Percentiles rank a stretch among this genome's conserved stretches.
phyloP scores from a whole-genome alignment of 2,113 vertebrate genomes.

The Pimephales promelas region DNA sequence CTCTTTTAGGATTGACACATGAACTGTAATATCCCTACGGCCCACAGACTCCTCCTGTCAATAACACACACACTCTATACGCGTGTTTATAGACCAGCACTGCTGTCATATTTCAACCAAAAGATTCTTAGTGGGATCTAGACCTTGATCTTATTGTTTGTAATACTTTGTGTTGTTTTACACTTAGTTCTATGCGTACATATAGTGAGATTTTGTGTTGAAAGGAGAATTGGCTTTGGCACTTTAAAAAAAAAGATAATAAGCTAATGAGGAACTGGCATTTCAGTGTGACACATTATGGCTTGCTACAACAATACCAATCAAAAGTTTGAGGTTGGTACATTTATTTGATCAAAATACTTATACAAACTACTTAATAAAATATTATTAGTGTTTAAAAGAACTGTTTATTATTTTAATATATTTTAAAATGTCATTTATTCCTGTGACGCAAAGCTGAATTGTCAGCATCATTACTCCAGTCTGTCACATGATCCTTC shows the following conservation, averaged over 20 bases:
- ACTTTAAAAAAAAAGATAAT: background rate
- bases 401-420: background rate
- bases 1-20: constrained; percentile 40
- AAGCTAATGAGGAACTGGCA: too few relatives aligned
- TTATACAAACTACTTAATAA: too few relatives aligned
- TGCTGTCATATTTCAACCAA: background rate
- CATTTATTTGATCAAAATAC: background rate
- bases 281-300: background rate
- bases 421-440: background rate
- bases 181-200: background rate
- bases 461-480: background rate
- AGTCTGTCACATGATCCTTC: background rate
- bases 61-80: background rate
- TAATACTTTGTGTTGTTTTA: background rate
- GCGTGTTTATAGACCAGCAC: constrained; percentile 7
- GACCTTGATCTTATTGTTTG: constrained; percentile 20
- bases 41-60: background rate
- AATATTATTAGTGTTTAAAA: background rate
- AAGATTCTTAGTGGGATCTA: background rate
- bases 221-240: background rate
- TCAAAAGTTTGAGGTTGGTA: background rate
- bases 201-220: background rate
- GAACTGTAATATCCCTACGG: constrained; percentile 26
- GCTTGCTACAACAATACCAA: background rate
- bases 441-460: background rate